Conservation (phyloP, 2,797 vertebrate species). For the Myotis myotis region DNA sequence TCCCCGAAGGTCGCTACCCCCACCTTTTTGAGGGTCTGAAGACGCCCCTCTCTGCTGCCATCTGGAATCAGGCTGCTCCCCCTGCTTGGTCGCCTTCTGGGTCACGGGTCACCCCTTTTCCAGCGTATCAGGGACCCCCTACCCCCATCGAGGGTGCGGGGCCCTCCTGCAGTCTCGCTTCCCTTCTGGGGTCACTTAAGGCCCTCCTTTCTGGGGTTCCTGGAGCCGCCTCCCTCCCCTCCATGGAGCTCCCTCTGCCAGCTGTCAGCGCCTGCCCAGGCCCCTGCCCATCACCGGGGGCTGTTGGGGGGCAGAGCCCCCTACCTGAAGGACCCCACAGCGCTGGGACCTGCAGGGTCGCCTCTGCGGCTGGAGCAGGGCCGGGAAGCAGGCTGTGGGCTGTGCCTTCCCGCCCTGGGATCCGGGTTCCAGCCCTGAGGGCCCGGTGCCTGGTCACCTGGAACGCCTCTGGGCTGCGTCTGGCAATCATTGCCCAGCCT, state of each 20-base stretch:
- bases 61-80: not conserved
- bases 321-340: not conserved
- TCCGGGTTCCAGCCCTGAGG: not conserved
- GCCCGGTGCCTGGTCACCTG: not conserved
- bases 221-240: not conserved
- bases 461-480: not conserved
- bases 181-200: not conserved
- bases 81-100: not conserved
- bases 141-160: not conserved
- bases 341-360: not conserved
- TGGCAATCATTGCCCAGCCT: not conserved
- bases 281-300: not conserved
- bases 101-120: not conserved
- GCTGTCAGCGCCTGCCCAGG: not conserved
- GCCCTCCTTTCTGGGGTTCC: not conserved
- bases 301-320: not conserved
- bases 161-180: not conserved
- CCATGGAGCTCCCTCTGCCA: not conserved
- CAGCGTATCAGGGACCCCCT: not conserved
- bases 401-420: slow-evolving; percentile 53
- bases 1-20: not conserved
- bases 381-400: not conserved
- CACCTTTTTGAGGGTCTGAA: not conserved
- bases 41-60: not conserved
- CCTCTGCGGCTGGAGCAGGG: not conserved